Evolutionary conservation across 2,888 invertebrate genomes (phyloP), one percentile per base, ranked within the genome.

Genomic region (Choristoneura rosaceana): DNA sequence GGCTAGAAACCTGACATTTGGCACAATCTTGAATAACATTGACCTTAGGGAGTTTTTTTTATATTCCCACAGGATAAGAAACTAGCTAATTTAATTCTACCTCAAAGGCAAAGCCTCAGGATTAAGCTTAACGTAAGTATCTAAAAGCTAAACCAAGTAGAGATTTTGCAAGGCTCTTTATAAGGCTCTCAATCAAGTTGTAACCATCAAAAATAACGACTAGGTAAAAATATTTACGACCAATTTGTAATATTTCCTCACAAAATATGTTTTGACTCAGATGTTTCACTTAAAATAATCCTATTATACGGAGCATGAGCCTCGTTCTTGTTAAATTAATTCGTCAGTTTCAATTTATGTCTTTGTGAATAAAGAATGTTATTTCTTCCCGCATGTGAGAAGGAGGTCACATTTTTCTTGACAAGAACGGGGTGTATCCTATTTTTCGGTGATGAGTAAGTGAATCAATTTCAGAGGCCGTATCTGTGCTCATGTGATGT

Each of bases 341-440:
- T 69, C 64, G 60, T 69, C 63, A 65, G 41, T 73, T 69, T 65
- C 69, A 73, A 73, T 73, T 65, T 69, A 38, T 43, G 64, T 70
- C 58, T 70, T 47, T n/a, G 52, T 61, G 65, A 68, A 65, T 64
- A 55, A 70, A 61, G 25, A 64, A 69, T 73, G 43, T 52, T 50
- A 52, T 69, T 61, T 65, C 47, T 43, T 33, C 43, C 63, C 47
- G n/a, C 38, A 70, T 33, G 60, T 41, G 34, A 50, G 52, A 33
- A 58, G 47, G 71, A 62, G 69, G 63, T 38, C 38, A 17, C 41
- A 73, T 69, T 58, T 69, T 61, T 63, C 61, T 41, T 69, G 58
- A 12, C 58, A 59, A 69, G 60, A 60, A 47, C 61, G 41, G 38
- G 43, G 50, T 61, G 64, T 65, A 25, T 69, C 60, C 69, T 61